Evolutionary conservation across 2,888 invertebrate genomes (phyloP).

Genomic region (Pimpla rufipes): DNA sequence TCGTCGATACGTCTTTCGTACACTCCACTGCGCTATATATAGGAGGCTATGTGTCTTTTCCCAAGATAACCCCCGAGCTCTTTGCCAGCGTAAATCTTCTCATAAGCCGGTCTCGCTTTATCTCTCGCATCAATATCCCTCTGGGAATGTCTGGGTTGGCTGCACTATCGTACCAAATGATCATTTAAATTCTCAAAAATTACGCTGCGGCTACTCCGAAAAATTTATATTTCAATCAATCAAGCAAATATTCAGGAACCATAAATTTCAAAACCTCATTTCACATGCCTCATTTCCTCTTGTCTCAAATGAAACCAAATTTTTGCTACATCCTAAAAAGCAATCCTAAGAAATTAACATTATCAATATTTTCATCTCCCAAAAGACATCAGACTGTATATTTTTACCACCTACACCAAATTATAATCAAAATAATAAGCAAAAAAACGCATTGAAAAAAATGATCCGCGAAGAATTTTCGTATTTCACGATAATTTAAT

Average conservation of each 20-base stretch:
- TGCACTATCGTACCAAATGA: slow-evolving; percentile 45
- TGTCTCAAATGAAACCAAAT: no score
- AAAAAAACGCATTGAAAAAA: no score
- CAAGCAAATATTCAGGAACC: not conserved
- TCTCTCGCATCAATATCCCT: slow-evolving; percentile 59
- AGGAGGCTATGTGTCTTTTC: slow-evolving; percentile 29
- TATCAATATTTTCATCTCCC: no score
- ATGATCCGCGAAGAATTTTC: no score
- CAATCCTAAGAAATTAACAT: no score
- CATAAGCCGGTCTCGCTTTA: slow-evolving; percentile 43
- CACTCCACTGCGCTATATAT: slow-evolving; percentile 15
- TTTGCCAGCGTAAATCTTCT: slow-evolving; percentile 61
- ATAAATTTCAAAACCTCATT: no score
- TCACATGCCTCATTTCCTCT: no score
- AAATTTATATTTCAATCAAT: not conserved
- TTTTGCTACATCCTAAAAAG: no score
- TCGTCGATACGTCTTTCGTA: slow-evolving; percentile 57
- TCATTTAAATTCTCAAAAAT: slow-evolving; percentile 28
- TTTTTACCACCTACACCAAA: no score
- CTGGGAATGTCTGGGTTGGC: slow-evolving; percentile 29
- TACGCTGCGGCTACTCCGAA: not conserved
- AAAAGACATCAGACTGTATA: no score
- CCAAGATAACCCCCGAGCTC: slow-evolving; percentile 62
- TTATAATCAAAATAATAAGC: no score
- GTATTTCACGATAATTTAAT: not conserved